A percentile compares a stretch with the other conserved stretches of the same genome.
phyloP scores from a whole-genome alignment of 2,888 invertebrate species.

The Silvanus unidentatus region DNA sequence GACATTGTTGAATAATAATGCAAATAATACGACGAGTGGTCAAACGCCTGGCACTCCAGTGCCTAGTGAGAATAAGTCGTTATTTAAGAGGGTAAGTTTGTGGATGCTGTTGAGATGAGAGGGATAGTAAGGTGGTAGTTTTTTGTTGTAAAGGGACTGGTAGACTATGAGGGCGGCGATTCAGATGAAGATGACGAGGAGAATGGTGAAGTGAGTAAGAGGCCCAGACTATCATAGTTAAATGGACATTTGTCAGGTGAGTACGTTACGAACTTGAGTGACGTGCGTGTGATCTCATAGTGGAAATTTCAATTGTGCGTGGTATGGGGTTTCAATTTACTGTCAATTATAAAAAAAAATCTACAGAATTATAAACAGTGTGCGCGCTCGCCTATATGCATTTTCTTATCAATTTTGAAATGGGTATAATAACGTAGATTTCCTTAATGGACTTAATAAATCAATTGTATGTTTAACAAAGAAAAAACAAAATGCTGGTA shows the following conservation, averaged over 20 bases:
- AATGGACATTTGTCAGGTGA: slow-evolving; percentile 27
- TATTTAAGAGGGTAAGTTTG: slow-evolving; percentile 50
- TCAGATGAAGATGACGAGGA: slow-evolving; percentile 92
- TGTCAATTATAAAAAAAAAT: slow-evolving; percentile 39
- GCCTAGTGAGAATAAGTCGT: slow-evolving; percentile 44
- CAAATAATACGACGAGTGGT: slow-evolving; percentile 22
- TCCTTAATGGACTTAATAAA: too few relatives aligned
- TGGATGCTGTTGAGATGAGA: not conserved
- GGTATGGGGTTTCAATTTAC: slow-evolving; percentile 22
- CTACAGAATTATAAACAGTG: not conserved
- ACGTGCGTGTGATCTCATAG: slow-evolving; percentile 43
- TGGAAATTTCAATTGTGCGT: slow-evolving; percentile 26
- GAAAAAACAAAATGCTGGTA: too few relatives aligned
- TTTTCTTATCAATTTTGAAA: too few relatives aligned
- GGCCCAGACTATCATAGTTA: slow-evolving; percentile 72
- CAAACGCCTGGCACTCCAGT: slow-evolving; percentile 44
- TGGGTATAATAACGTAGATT: too few relatives aligned
- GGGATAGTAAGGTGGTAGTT: not conserved
- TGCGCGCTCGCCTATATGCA: too few relatives aligned
- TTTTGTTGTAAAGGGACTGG: slow-evolving; percentile 63
- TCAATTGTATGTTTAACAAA: too few relatives aligned
- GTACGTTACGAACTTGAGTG: slow-evolving; percentile 36
- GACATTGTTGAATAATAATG: slow-evolving; percentile 47
- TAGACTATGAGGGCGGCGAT: slow-evolving; percentile 96
- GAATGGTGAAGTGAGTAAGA: slow-evolving; percentile 54